Conservation (phyloP, 2,113 vertebrate genomes). For the Lampris incognitus region DNA sequence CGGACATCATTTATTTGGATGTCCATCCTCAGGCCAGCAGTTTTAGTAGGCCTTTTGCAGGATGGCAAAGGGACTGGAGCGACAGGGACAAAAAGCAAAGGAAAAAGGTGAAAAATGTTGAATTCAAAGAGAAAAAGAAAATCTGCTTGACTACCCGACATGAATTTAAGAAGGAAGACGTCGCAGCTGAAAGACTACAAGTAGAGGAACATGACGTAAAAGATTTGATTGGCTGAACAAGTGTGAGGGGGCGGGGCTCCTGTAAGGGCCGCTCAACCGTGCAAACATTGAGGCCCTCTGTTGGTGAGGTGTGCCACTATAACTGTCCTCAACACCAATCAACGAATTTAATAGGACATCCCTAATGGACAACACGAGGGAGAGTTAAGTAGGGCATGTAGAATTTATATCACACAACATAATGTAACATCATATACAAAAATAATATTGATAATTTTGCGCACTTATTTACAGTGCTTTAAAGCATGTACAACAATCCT, state of each 20-base stretch:
- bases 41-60: too few species aligned
- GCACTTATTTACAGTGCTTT: constrained; percentile 58
- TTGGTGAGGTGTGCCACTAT: constrained; percentile 46
- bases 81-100: too few species aligned
- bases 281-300: constrained; percentile 68
- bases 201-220: constrained; percentile 43
- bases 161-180: constrained; percentile 5
- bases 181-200: constrained; percentile 21
- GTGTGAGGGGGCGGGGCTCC: constrained; percentile 45
- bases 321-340: constrained; percentile 28
- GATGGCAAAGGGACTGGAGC: too few species aligned
- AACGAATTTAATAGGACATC: constrained; percentile 36
- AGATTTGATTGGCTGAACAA: constrained; percentile 56
- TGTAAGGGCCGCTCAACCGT: constrained; percentile 54
- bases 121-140: too few species aligned
- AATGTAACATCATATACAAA: constrained; percentile 43
- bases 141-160: too few species aligned
- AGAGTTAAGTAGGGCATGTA: constrained; percentile 26
- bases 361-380: constrained; percentile 32
- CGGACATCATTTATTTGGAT: too few species aligned
- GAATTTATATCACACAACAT: constrained; percentile 44
- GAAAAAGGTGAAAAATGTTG: too few species aligned
- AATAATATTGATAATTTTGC: constrained; percentile 23
- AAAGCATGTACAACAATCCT: constrained; percentile 51
- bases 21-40: too few species aligned